These are phyloP conservation scores for Orgyia antiqua DNA, from an alignment of 2,888 invertebrate genomes.

Conservation along the genomic window DNA sequence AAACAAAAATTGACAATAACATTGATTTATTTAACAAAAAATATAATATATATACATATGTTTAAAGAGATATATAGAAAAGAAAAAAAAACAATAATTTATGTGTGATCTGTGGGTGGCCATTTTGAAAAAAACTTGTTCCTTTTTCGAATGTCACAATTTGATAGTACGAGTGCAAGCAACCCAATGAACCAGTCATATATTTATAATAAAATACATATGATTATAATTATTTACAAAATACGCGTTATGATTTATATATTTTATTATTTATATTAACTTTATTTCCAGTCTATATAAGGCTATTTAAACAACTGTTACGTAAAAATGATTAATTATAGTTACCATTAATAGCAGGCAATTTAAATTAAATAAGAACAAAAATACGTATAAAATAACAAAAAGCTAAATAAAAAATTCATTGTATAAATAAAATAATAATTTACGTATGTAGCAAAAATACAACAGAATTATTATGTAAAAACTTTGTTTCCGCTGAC, in stretches of 20 bases:
- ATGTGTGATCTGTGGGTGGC: slow-evolving; percentile 50
- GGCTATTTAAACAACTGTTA: slow-evolving; percentile 73
- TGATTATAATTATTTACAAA: slow-evolving; percentile 77
- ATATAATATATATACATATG: slow-evolving; percentile 76
- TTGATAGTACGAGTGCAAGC: slow-evolving; percentile 73
- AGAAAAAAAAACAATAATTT: slow-evolving; percentile 65
- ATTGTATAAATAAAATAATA: slow-evolving; percentile 23
- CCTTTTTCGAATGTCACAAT: too few relatives aligned
- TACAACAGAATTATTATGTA: slow-evolving; percentile 60
- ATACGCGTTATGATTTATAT: slow-evolving; percentile 73
- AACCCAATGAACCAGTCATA: slow-evolving; percentile 76
- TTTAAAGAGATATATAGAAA: too few relatives aligned
- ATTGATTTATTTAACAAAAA: slow-evolving; percentile 79
- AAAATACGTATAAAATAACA: slow-evolving; percentile 29
- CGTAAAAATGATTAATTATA: slow-evolving; percentile 61
- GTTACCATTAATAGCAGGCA: slow-evolving; percentile 63
- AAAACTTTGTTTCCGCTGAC: slow-evolving; percentile 28
- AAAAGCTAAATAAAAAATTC: slow-evolving; percentile 23
- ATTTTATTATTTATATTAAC: slow-evolving; percentile 66
- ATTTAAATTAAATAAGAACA: slow-evolving; percentile 38
- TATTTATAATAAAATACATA: slow-evolving; percentile 77
- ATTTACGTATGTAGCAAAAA: slow-evolving; percentile 29
- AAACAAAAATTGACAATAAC: slow-evolving; percentile 76
- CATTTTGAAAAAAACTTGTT: slow-evolving; percentile 66
- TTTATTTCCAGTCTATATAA: slow-evolving; percentile 79